Evolutionary conservation across 1,140 invertebrate species (phyloP), one percentile per base, ranked within the genome.

Genomic region (Rhizoglyphus robini): DNA sequence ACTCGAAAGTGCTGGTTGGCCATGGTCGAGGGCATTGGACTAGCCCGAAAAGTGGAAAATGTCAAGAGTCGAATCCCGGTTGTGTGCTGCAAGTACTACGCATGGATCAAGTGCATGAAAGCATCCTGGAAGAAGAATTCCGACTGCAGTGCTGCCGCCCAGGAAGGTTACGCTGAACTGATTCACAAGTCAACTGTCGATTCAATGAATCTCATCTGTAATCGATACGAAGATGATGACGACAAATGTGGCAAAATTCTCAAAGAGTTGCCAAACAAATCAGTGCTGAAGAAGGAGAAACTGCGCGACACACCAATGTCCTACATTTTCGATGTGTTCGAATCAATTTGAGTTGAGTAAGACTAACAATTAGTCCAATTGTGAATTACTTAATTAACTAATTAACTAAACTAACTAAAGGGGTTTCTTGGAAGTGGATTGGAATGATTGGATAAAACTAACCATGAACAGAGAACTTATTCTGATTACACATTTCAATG

Each of bases 151-250:
- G 8, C 48, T 20, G 46, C 29, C 20, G 41, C 63, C 5, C 48
- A n/a, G 2, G 47, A 64, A 3, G 63, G 63, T 38, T 49, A 49
- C 31, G 63, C 29, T 18, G 4, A 49, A 8, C 29, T 48, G 15
- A 64, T 51, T 23, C 41, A 64, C 27, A 64, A 64, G 41, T 29
- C 63, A 36, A 64, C 46, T 20, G 47, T 64, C 29, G 63, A 64
- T 51, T 64, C 63, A 38, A 64, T 64, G 63, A 64, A 64, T 30
- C 29, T 64, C 5, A 64, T 64, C n/a, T 64, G 63, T 38, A 64
- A 48, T 34, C 38, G 46, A 23, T 64, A 49, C 31, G 41, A 64
- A 38, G 63, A 64, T 48, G 27, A 64, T 30, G 27, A 48, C 27
- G 34, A 2, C 8, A 64, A 64, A 57, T 64, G 63, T 27, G 4